Percentiles rank a stretch among this genome's conserved stretches.
Conservation (phyloP, 2,888 invertebrate species). For the Drosophila peninsularis region DNA sequence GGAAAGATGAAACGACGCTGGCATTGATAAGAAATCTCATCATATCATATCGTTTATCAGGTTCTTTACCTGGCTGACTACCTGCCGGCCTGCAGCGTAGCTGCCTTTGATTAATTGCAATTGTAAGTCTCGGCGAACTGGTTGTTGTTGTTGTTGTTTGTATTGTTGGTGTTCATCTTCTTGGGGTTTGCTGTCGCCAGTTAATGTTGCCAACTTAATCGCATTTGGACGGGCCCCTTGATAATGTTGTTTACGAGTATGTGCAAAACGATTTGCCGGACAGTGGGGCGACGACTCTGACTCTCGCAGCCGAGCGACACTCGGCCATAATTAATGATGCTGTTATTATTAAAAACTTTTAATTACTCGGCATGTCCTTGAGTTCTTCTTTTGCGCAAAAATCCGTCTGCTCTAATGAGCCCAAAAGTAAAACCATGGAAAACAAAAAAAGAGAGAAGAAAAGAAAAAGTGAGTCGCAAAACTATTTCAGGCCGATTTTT, state of each 20-base stretch:
- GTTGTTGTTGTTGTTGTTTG: constrained; percentile 20
- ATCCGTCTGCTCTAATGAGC: constrained; percentile 56
- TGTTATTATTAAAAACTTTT: constrained; percentile 72
- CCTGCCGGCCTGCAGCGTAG: constrained; percentile 24
- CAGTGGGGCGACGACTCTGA: constrained; percentile 7
- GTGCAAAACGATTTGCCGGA: constrained; percentile 71
- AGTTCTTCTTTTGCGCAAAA: constrained; percentile 30
- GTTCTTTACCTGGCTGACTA: constrained; percentile 12
- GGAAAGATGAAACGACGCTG: constrained; percentile 24
- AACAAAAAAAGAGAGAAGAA: constrained; percentile 18
- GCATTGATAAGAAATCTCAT: constrained; percentile 46
- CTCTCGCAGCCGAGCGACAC: constrained; percentile 11
- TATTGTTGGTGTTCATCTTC: background rate
- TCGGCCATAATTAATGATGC: constrained; percentile 66
- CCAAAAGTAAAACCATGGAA: constrained; percentile 51
- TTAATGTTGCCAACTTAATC: constrained; percentile 79
- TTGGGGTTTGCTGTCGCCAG: constrained; percentile 62
- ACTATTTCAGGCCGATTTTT: constrained; percentile 62
- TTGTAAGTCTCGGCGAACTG: constrained; percentile 34
- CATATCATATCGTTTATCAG: constrained; percentile 42
- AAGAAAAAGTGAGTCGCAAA: constrained; percentile 53
- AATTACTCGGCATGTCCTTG: constrained; percentile 68
- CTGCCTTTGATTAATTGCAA: constrained; percentile 69
- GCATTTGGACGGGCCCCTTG: constrained; percentile 65
- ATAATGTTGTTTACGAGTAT: constrained; percentile 74